phyloP scores from a whole-genome alignment of 2,797 vertebrate species.

The Benthosema pterotum region DNA sequence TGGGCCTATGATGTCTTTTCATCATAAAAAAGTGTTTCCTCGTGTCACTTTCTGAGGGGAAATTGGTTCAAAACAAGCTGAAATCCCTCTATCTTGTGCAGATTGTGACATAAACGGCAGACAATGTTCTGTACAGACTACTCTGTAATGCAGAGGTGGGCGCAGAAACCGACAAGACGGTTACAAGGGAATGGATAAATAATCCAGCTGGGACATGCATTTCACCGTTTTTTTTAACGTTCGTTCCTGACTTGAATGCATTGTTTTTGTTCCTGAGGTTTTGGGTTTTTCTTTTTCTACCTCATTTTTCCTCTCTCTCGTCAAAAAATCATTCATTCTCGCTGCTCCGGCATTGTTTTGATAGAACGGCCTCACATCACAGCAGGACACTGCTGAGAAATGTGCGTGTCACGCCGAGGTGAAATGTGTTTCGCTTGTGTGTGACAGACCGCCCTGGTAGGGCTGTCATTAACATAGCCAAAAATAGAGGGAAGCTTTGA shows the following conservation, averaged over 20 bases:
- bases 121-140: too few species aligned
- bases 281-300: too few species aligned
- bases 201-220: too few species aligned
- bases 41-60: too few species aligned
- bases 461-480: conserved; percentile 38
- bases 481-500: conserved; percentile 40
- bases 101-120: too few species aligned
- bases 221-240: too few species aligned
- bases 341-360: conserved; percentile 34
- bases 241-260: background rate
- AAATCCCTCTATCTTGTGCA: too few species aligned
- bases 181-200: too few species aligned
- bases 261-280: too few species aligned
- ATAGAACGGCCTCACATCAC: conserved; percentile 27
- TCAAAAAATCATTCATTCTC: conserved; percentile 18
- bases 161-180: background rate
- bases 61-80: too few species aligned
- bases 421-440: conserved; percentile 40
- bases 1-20: too few species aligned
- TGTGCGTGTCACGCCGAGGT: conserved; percentile 23
- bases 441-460: conserved; percentile 31
- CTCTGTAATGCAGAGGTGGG: background rate
- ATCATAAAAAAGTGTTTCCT: too few species aligned
- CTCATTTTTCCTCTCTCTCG: background rate
- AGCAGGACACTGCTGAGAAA: conserved; percentile 42